These are phyloP conservation scores for Myotis pilosus DNA, from an alignment of 2,797 vertebrate genomes.

Conservation along the genomic window DNA sequence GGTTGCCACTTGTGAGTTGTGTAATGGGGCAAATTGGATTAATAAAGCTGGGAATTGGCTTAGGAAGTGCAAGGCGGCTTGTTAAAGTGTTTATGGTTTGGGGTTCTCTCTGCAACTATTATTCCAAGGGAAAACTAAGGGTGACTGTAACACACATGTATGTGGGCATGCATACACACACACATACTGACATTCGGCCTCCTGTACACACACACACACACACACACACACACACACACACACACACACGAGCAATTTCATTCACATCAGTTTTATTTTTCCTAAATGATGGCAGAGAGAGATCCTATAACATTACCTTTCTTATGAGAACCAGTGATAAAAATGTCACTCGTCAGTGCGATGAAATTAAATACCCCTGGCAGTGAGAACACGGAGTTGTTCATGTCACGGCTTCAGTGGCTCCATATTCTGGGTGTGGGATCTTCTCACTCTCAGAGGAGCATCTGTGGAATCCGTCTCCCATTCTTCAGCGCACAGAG, in stretches of 20 bases:
- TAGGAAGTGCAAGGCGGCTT: background rate
- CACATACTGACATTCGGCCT: background rate
- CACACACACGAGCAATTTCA: background rate
- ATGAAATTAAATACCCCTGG: background rate
- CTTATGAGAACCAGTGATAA: background rate
- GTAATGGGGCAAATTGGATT: background rate
- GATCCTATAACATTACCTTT: background rate
- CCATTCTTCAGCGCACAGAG: background rate
- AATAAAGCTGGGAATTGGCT: background rate
- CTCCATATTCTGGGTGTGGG: background rate
- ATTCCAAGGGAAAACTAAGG: background rate
- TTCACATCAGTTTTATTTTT: background rate
- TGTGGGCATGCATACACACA: too few relatives aligned
- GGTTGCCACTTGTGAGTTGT: background rate
- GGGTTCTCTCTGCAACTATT: background rate
- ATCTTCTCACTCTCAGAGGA: background rate
- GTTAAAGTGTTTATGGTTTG: constrained; percentile 18
- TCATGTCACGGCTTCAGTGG: background rate
- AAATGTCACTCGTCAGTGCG: background rate
- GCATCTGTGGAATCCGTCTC: background rate
- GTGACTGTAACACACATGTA: background rate
- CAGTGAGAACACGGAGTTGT: background rate
- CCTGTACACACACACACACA: background rate
- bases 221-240: background rate
- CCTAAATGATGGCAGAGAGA: background rate